Base-by-base conservation (phyloP, 30 jellyfish, hydroid and myxozoan genomes). In the Hydractinia echinata region DNA sequence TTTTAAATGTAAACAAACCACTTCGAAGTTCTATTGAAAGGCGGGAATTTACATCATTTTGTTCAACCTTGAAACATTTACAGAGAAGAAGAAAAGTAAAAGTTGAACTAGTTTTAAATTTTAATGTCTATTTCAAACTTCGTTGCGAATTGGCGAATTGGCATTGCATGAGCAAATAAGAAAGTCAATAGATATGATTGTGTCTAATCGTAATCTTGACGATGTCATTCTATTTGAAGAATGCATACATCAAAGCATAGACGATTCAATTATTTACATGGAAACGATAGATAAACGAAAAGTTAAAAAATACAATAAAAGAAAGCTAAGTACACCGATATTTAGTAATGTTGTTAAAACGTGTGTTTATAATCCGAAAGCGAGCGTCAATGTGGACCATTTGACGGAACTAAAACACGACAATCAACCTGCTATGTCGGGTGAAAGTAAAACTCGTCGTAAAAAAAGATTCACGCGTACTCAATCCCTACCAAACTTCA, bases 161-260 rank as follows among this genome's bases (percentile, higher is more conserved):
- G 44, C 44, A 30, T 30, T 30, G 44, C 44, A 30, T 30, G 44
- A 30, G 44, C 44, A 30, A 30, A 30, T 30, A 30, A 30, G 44
- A 30, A 30, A 30, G 44, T 30, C 44, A 1, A 64, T 6, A 7
- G 16, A n/a, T 51, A 64, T 64, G 74, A 64, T 64, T 13, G 74
- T 64, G 74, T 64, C 74, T 6, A 64, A 64, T 64, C 74, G 74
- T n/a, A 64, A 51, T n/a, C 51, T 64, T 8, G 39, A 64, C 19
- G 74, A 64, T 51, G 18, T 64, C 74, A 64, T 64, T 64, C 39
- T 64, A 64, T 64, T 64, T n/a, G 74, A 64, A 64, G 74, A 64
- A 64, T 44, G 39, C 18, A 6, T 64, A 13, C 9, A 44, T 6
- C 74, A 64, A 44, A 64, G 74, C 16, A 13, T 64, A 7, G 74